Percentiles rank a stretch among this genome's conserved stretches.
Evolutionary conservation across 2,888 invertebrate species (phyloP).

Genomic region (Eutolmus rufibarbis): DNA sequence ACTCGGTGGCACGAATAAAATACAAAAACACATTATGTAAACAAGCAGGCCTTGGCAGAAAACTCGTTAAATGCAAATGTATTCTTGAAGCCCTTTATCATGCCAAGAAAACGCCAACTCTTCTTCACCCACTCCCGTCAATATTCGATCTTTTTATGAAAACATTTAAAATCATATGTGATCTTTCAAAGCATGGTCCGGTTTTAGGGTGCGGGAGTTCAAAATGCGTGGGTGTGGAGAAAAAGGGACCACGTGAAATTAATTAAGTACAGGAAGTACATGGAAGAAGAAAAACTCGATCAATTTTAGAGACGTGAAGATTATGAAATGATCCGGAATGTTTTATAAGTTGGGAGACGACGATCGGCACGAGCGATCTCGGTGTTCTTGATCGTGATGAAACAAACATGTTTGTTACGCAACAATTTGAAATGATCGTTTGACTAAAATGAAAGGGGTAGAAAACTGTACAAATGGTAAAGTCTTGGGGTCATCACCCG

Average conservation of each 20-base stretch:
- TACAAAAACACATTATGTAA: not conserved
- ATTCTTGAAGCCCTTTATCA: not conserved
- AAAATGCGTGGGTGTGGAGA: not conserved
- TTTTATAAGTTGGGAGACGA: not conserved
- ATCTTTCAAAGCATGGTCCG: not conserved
- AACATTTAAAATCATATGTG: not conserved
- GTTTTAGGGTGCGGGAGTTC: not conserved
- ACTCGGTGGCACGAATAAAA: not conserved
- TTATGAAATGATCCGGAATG: not conserved
- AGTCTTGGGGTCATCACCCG: not conserved
- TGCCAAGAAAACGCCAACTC: not conserved
- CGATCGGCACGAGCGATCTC: not conserved
- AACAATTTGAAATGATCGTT: not conserved
- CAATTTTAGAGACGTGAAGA: not conserved
- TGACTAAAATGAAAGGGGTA: not conserved
- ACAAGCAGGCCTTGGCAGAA: not conserved
- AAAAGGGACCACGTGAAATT: not conserved
- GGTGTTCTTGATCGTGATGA: not conserved
- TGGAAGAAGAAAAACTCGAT: not conserved
- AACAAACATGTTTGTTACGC: not conserved
- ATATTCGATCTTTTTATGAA: not conserved
- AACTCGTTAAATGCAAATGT: not conserved
- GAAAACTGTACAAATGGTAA: not conserved
- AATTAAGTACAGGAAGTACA: not conserved
- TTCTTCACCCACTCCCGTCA: not conserved